phyloP scores from a whole-genome alignment of 2,888 invertebrate species.

The Temnothorax rugatulus region DNA sequence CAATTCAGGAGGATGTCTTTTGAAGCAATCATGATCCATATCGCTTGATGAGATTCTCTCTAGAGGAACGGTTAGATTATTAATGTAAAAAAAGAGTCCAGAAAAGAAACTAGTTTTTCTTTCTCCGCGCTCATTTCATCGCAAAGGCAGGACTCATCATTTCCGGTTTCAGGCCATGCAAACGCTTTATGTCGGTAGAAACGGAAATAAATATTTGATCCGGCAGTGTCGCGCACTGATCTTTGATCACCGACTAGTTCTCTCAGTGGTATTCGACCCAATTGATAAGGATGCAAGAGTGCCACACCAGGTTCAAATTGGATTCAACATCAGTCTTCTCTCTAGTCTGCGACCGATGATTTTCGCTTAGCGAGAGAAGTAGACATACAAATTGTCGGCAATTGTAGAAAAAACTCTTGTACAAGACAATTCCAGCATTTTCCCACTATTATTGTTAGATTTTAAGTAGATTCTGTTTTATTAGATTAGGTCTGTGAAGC shows the following conservation, averaged over 20 bases:
- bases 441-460: not conserved
- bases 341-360: not conserved
- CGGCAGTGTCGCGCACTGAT: constrained; percentile 33
- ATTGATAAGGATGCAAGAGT: constrained; percentile 69
- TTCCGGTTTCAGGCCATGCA: not conserved
- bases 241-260: constrained; percentile 47
- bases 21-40: constrained; percentile 4
- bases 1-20: not conserved
- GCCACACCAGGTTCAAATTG: constrained; percentile 55
- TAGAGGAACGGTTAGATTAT: not conserved
- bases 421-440: not conserved
- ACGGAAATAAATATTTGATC: constrained; percentile 65
- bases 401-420: not conserved
- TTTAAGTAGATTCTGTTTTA: not conserved
- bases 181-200: constrained; percentile 22
- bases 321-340: constrained; percentile 9
- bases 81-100: constrained; percentile 3
- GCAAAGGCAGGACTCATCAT: not conserved
- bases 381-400: constrained; percentile 22
- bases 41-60: not conserved
- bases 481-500: not conserved
- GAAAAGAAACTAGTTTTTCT: not conserved
- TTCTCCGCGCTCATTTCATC: not conserved
- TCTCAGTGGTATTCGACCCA: constrained; percentile 61
- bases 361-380: constrained; percentile 19